Conservation (phyloP, 2,888 invertebrate genomes). For the Drosophila koepferae region DNA sequence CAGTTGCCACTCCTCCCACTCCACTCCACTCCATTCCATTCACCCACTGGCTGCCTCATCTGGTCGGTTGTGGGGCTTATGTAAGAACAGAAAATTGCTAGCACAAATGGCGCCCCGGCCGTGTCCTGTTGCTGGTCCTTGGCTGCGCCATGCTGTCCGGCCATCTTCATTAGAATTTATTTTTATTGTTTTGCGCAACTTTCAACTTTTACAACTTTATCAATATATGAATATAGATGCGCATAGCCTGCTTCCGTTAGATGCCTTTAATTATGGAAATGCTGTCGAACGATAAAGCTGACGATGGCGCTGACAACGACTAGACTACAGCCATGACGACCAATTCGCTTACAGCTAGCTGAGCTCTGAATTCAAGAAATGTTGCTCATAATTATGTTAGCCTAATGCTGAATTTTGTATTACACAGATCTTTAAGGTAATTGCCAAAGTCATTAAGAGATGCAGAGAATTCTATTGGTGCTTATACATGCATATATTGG, state of each 20-base stretch:
- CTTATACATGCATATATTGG: no score
- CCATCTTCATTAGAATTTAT: slow-evolving; percentile 79
- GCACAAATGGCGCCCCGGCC: slow-evolving; percentile 73
- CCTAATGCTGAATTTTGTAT: no score
- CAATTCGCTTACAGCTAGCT: neutral
- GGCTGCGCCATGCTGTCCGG: slow-evolving; percentile 77
- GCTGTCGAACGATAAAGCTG: slow-evolving; percentile 31
- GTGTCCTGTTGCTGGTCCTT: slow-evolving; percentile 32
- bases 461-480: neutral
- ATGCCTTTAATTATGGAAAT: slow-evolving; percentile 76
- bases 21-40: neutral
- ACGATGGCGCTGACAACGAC: slow-evolving; percentile 14
- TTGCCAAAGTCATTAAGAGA: neutral
- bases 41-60: slow-evolving; percentile 28
- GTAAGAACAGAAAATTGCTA: slow-evolving; percentile 76
- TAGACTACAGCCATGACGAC: neutral
- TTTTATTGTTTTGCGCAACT: slow-evolving; percentile 81
- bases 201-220: slow-evolving; percentile 81
- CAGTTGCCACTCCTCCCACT: slow-evolving; percentile 26
- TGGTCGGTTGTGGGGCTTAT: slow-evolving; percentile 50
- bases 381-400: neutral
- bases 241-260: slow-evolving; percentile 41
- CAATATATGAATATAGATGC: slow-evolving; percentile 80
- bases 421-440: neutral
- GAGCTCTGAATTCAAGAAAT: neutral